Conservation (phyloP, 2,797 vertebrate genomes). For the Emydoidea blandingii region DNA sequence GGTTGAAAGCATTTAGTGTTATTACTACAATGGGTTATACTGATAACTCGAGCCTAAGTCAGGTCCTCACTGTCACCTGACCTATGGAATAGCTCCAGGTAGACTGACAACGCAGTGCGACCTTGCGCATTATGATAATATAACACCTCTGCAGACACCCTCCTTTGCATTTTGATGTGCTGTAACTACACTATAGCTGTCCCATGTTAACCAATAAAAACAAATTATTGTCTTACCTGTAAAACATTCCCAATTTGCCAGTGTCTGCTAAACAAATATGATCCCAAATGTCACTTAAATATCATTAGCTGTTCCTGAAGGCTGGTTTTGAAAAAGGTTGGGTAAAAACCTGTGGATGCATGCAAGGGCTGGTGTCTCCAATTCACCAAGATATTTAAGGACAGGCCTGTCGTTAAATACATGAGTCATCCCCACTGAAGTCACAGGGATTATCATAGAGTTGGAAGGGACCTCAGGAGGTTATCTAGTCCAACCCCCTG, state of each 20-base stretch:
- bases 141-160: background rate
- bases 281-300: constrained; percentile 4
- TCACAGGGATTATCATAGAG: background rate
- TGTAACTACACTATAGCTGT: background rate
- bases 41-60: constrained; percentile 8
- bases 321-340: rapidly evolving
- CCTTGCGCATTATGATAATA: background rate
- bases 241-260: rapidly evolving
- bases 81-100: rapidly evolving
- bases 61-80: constrained; percentile 9
- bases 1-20: rapidly evolving
- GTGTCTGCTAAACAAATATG: rapidly evolving
- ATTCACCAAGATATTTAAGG: background rate
- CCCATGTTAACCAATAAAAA: rapidly evolving
- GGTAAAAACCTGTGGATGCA: rapidly evolving
- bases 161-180: background rate
- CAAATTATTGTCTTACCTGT: background rate
- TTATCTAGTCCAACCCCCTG: too few relatives aligned
- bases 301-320: background rate
- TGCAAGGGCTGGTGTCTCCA: background rate
- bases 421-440: background rate
- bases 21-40: background rate
- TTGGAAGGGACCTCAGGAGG: too few relatives aligned
- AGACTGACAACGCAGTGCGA: background rate
- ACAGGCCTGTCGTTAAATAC: background rate